phyloP scores from a whole-genome alignment of 2,888 invertebrate genomes.

The Anarsia innoxiella region DNA sequence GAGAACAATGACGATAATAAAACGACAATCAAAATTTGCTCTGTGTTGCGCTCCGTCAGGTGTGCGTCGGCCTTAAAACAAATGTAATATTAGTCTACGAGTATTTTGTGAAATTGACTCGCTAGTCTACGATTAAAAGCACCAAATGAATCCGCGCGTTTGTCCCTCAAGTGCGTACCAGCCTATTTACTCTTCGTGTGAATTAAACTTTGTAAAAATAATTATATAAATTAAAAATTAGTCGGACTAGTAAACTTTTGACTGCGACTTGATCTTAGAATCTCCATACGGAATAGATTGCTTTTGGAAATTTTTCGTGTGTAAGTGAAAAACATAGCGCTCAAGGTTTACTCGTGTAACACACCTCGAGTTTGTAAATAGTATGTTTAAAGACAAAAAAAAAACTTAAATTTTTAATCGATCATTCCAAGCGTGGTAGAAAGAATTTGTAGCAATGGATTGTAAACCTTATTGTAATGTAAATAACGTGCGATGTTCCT shows the following conservation, averaged over 20 bases:
- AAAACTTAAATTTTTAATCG: conserved; percentile 18
- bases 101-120: no score
- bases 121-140: no score
- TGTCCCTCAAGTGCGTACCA: no score
- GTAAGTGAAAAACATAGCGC: no score
- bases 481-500: conserved; percentile 46
- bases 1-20: no score
- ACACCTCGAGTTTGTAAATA: conserved; percentile 39
- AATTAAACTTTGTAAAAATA: conserved; percentile 4
- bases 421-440: conserved; percentile 58
- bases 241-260: conserved; percentile 1
- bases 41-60: no score
- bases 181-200: conserved; percentile 12
- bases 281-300: conserved; percentile 25
- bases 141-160: no score
- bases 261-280: conserved; percentile 24
- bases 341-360: no score
- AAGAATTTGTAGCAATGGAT: conserved; percentile 38
- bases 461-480: conserved; percentile 32
- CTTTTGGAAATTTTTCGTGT: conserved; percentile 12
- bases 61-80: no score
- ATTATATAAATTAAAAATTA: no score
- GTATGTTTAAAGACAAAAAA: conserved; percentile 7
- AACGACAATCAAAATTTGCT: no score
- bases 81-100: no score